These are phyloP conservation scores for Chiloscyllium punctatum DNA, from an alignment of 2,797 vertebrate genomes.

Conservation along the genomic window DNA sequence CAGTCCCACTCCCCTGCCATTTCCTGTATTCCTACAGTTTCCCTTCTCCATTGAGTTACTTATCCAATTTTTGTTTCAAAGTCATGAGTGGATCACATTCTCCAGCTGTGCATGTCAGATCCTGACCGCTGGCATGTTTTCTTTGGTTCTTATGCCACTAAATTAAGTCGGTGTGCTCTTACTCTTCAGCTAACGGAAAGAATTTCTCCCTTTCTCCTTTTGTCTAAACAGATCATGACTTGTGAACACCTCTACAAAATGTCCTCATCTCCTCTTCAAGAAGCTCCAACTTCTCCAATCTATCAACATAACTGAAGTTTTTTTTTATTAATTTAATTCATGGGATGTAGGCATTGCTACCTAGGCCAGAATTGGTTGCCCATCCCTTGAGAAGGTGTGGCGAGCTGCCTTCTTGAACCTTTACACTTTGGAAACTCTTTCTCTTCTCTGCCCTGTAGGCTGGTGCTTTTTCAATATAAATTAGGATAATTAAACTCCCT, in stretches of 20 bases:
- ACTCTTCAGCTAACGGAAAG: background rate
- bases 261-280: background rate
- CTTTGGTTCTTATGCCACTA: background rate
- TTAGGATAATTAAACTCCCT: too few species aligned
- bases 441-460: too few species aligned
- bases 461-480: too few species aligned
- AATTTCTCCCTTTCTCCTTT: background rate
- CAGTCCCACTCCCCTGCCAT: background rate
- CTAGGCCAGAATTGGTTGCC: too few species aligned
- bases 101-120: background rate
- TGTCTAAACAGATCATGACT: background rate
- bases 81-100: background rate
- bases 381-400: too few species aligned
- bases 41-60: background rate
- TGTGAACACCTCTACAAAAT: background rate
- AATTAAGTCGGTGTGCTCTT: background rate
- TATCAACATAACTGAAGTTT: background rate
- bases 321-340: background rate
- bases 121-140: background rate
- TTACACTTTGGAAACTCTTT: too few species aligned
- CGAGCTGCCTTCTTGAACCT: too few species aligned
- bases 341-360: too few species aligned
- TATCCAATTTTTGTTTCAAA: background rate
- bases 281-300: background rate
- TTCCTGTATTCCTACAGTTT: background rate